Conservation (phyloP, 2,888 invertebrate genomes). For the Leistus spinibarbis region DNA sequence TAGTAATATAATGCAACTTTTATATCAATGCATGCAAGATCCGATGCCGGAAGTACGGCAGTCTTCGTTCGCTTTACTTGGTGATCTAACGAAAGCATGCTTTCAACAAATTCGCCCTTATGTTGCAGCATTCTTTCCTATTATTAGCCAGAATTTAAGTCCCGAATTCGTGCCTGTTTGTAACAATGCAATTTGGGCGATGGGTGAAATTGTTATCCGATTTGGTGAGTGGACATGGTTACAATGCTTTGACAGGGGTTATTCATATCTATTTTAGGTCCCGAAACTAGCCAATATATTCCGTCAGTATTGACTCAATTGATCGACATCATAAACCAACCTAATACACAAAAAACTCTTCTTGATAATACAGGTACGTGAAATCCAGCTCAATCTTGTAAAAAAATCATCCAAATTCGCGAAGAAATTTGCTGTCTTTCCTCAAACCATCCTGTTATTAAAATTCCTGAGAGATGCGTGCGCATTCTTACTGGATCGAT, state of each 20-base stretch:
- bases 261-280: conserved; percentile 65
- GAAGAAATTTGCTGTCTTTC: no score
- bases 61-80: conserved; percentile 96
- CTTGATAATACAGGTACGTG: conserved; percentile 97
- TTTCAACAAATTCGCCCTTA: conserved; percentile 96
- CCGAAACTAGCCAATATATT: conserved; percentile 91
- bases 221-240: conserved; percentile 71
- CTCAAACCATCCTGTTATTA: neutral
- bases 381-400: neutral
- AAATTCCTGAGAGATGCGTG: neutral
- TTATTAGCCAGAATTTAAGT: conserved; percentile 94
- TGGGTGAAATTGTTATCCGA: conserved; percentile 98
- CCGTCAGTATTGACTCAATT: conserved; percentile 88
- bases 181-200: conserved; percentile 99
- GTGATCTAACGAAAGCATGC: conserved; percentile 98
- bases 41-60: conserved; percentile 97
- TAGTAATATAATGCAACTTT: conserved; percentile 93
- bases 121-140: conserved; percentile 94
- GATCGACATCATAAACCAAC: conserved; percentile 93
- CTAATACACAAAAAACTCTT: conserved; percentile 97
- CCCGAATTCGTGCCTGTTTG: conserved; percentile 98
- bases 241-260: conserved; percentile 6
- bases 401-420: neutral
- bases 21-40: conserved; percentile 98
- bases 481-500: neutral